Percentiles rank a stretch among this genome's conserved stretches.
phyloP scores from a whole-genome alignment of 2,113 vertebrate genomes.

The Athene noctua region DNA sequence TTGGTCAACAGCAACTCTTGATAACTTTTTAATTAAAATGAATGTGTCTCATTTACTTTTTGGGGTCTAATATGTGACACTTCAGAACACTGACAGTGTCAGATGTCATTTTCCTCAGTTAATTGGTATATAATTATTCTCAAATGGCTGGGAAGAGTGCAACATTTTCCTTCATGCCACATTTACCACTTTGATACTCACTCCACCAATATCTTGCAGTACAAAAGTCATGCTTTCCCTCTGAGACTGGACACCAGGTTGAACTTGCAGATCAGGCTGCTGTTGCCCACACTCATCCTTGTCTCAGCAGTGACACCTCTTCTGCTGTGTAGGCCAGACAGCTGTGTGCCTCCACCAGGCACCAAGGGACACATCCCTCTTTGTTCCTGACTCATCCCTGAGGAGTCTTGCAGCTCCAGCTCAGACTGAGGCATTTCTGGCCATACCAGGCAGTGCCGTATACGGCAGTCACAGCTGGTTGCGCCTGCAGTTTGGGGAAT shows the following conservation, averaged over 20 bases:
- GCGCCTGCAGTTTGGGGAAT: neutral
- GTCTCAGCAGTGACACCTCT: neutral
- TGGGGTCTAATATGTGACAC: neutral
- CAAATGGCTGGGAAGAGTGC: neutral
- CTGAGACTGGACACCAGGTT: neutral
- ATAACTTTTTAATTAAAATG: conserved; percentile 62
- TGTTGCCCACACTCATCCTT: neutral
- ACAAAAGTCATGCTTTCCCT: neutral
- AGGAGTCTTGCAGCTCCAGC: accelerated
- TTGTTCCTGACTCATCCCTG: neutral
- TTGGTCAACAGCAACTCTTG: conserved; percentile 50
- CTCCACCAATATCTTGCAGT: neutral
- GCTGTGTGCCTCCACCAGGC: neutral
- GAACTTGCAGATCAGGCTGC: neutral
- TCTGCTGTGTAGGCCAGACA: neutral
- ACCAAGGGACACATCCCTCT: neutral
- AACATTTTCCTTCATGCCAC: neutral
- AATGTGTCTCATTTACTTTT: conserved; percentile 30
- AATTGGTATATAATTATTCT: neutral
- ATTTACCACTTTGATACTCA: neutral
- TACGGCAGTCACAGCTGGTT: neutral
- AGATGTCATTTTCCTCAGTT: conserved; percentile 28
- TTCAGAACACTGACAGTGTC: neutral
- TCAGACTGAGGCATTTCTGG: neutral
- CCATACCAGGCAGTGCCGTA: accelerated